Base-by-base conservation (phyloP, 2,888 invertebrate species). In the Hylaea fasciaria region DNA sequence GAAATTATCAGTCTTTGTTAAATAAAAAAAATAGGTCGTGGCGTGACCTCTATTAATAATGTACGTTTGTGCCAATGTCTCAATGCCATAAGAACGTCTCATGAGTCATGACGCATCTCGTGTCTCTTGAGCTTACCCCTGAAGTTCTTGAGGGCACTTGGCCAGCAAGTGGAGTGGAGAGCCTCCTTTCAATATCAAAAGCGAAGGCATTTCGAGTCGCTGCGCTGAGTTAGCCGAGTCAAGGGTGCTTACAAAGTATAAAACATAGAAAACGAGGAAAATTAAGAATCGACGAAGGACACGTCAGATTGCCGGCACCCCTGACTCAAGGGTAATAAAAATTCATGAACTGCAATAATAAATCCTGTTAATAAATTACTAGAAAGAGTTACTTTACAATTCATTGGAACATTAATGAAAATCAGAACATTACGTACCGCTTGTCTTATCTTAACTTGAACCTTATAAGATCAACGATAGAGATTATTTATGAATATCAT, bases 131-230 rank as follows among this genome's bases (percentile, higher is more conserved):
- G 39, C 46, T 39, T 46, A 29, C 39, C 40, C 54, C 47, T 55
- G 55, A 55, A 48, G 43, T 55, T 41, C 29, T 13, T 16, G n/a
- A 28, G 47, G 44, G 48, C 41, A 8, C 43, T 51, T 7, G 41
- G 41, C 22, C 2, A 40, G 7, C 37, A 35, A 41, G 41, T 43
- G 43, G 43, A 43, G 13, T 43, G 37, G 35, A 48, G 48, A 41
- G 43, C 13, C 39, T 29, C 28, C 11, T 28, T 45, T 12, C 5
- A 17, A 16, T 44, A 44, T 22, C 17, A 43, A 12, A 44, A 22
- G 22, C 12, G 17, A 7, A 40, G 13, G 13, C 8, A 40, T 13
- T 8, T 40, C 8, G 13, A 40, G 14, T 40, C 14, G 40, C 40
- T 13, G 3, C 12, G 37, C 37, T n/a, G n/a, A 12, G 12, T 37